These are phyloP conservation scores for Nothobranchius furzeri DNA, from an alignment of 2,113 vertebrate genomes.

Conservation along the genomic window DNA sequence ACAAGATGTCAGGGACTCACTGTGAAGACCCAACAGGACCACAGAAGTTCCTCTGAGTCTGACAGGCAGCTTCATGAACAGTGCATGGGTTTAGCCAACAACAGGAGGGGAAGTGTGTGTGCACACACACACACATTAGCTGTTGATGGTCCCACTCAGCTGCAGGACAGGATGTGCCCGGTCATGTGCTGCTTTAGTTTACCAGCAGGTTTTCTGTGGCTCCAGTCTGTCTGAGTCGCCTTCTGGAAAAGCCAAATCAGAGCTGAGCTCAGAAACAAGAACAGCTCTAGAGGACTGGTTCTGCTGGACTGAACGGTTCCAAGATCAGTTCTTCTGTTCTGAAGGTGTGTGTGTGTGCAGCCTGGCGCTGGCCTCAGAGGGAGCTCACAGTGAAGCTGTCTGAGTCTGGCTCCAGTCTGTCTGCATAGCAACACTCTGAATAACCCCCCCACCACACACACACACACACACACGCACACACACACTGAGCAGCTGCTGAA, in stretches of 20 bases:
- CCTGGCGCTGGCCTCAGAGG: slow-evolving; percentile 29
- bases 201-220: slow-evolving; percentile 52
- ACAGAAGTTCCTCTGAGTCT: too few relatives aligned
- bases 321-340: slow-evolving; percentile 18
- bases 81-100: too few relatives aligned
- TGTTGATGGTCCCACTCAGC: slow-evolving; percentile 13
- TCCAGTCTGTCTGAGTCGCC: slow-evolving; percentile 68
- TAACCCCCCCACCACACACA: slow-evolving; percentile 61
- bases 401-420: slow-evolving; percentile 70
- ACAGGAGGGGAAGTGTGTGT: too few relatives aligned
- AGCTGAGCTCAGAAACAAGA: slow-evolving; percentile 53
- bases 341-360: slow-evolving; percentile 24
- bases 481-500: slow-evolving; percentile 45
- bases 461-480: slow-evolving; percentile 56
- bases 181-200: slow-evolving; percentile 32
- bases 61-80: too few relatives aligned
- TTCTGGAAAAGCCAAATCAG: slow-evolving; percentile 56
- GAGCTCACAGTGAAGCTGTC: slow-evolving; percentile 48
- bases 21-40: too few relatives aligned
- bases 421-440: slow-evolving; percentile 74
- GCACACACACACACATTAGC: background rate
- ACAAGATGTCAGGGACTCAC: too few relatives aligned
- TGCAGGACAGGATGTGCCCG: slow-evolving; percentile 20
- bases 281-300: too few relatives aligned
- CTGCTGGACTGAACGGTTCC: slow-evolving; percentile 7